Percentiles rank a stretch among this genome's conserved stretches.
phyloP scores from a whole-genome alignment of 2,797 vertebrate genomes.

The Champsocephalus gunnari region DNA sequence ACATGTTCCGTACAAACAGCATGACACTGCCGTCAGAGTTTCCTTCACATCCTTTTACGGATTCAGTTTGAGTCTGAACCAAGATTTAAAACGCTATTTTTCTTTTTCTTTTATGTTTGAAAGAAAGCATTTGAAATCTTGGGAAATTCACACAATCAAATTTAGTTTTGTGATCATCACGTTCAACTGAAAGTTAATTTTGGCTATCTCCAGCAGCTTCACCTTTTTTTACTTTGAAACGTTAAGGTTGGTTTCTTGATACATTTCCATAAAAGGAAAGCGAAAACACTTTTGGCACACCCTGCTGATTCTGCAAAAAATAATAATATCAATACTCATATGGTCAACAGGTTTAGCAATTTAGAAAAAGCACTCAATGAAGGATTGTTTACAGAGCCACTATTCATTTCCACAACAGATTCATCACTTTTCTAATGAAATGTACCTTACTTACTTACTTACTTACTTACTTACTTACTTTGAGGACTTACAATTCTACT shows the following conservation, averaged over 20 bases:
- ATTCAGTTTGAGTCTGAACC: not conserved
- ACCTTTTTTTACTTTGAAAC: slow-evolving; percentile 1
- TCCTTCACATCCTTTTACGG: not conserved
- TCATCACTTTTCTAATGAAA: slow-evolving; percentile 14
- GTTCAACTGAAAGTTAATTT: not conserved
- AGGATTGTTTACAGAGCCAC: not conserved
- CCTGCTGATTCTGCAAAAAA: not conserved
- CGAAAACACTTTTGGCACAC: not conserved
- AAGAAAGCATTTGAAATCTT: slow-evolving; percentile 1
- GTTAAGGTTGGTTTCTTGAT: not conserved
- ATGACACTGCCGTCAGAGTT: not conserved
- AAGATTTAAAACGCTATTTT: slow-evolving; percentile 11
- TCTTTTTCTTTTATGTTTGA: not conserved
- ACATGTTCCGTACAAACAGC: not conserved
- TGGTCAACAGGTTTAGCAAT: not conserved
- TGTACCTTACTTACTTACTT: not conserved
- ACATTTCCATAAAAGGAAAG: not conserved
- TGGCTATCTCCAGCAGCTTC: not conserved
- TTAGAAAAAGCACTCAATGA: slow-evolving; percentile 1
- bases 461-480: not conserved
- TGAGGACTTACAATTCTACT: slow-evolving; percentile 14
- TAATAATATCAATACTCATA: not conserved
- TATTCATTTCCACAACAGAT: not conserved
- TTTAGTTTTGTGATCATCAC: not conserved
- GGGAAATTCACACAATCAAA: not conserved